Evolutionary conservation across 2,797 vertebrate genomes (phyloP), one percentile per base, ranked within the genome.

Genomic region (Novumbra hubbsi): DNA sequence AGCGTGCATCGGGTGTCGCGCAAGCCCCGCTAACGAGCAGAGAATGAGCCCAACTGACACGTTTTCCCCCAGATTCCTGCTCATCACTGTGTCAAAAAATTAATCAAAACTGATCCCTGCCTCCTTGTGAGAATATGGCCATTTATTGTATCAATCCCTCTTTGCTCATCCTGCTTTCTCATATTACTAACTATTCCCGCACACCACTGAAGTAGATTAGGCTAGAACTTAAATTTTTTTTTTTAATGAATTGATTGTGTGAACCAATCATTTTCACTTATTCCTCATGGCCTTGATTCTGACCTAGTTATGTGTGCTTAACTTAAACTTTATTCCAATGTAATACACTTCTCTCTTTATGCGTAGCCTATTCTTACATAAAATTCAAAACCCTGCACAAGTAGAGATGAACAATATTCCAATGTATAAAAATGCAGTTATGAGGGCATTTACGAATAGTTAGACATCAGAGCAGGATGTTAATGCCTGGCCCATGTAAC

Each of bases 71-170:
- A 45, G 79, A 85, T 88, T 89, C 81, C 71, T 50, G 79, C 73
- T 84, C 86, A 92, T 88, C 79, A 73, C 70, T 68, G 79, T 76
- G 84, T 88, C 82, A 68, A 81, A 89, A 83, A 91, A 93, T 93
- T 88, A 91, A 93, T 94, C 91, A 91, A 86, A 91, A 90, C 87
- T 87, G 87, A 84, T 89, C 70, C 24, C 81, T 90, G 88, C 84
- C 91, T 87, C 82, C 81, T 84, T 86, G 81, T 81, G 81, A 89
- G 83, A 87, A 92, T 86, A 81, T 17, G 63, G 70, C 82, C 88
- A 92, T 93, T 88, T 11, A 45, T 12, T 45, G 41, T 87, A 92
- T 93, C 92, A 94, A 80, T 84, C 34, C 8, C 73, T 75, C 78
- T 77, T 77, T 1, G 15, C 84, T 83, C 75, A 62, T 86, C 76